These are phyloP conservation scores for Hololepta plana DNA, from an alignment of 2,888 invertebrate species.

Conservation along the genomic window DNA sequence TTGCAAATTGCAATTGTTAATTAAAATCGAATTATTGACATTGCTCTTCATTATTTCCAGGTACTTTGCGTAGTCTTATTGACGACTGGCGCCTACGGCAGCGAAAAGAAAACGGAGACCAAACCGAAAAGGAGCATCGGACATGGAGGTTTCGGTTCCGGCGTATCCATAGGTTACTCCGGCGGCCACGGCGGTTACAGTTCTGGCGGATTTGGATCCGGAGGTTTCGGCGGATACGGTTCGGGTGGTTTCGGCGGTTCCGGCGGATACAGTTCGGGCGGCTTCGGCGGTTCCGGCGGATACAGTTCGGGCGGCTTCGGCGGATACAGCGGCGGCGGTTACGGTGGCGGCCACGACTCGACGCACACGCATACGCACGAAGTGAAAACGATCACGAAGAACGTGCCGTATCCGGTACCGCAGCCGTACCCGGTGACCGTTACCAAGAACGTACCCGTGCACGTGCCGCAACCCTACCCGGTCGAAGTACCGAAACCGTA, in stretches of 20 bases:
- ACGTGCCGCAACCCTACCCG: constrained; percentile 11
- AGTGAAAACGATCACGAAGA: constrained; percentile 13
- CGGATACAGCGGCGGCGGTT: constrained; percentile 8
- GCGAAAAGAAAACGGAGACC: no score
- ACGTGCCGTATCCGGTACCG: constrained; percentile 16
- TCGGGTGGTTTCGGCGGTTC: constrained; percentile 4
- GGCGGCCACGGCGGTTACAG: no score
- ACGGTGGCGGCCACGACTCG: constrained; percentile 12
- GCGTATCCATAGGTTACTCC: no score
- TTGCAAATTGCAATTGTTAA: no score
- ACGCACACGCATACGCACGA: no score
- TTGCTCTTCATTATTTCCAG: no score
- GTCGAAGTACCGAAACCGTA: constrained; percentile 16
- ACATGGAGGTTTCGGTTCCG: no score
- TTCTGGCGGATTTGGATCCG: no score
- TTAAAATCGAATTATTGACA: no score
- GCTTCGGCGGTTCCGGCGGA: neutral
- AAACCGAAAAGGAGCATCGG: no score
- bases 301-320: constrained; percentile 2
- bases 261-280: neutral
- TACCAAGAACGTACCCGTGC: constrained; percentile 12
- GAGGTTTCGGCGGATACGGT: constrained; percentile 4
- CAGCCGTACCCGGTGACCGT: constrained; percentile 16
- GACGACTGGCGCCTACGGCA: no score
- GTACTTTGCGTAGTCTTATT: no score